Conservation (phyloP, 2,888 invertebrate species). For the Macaria liturata region DNA sequence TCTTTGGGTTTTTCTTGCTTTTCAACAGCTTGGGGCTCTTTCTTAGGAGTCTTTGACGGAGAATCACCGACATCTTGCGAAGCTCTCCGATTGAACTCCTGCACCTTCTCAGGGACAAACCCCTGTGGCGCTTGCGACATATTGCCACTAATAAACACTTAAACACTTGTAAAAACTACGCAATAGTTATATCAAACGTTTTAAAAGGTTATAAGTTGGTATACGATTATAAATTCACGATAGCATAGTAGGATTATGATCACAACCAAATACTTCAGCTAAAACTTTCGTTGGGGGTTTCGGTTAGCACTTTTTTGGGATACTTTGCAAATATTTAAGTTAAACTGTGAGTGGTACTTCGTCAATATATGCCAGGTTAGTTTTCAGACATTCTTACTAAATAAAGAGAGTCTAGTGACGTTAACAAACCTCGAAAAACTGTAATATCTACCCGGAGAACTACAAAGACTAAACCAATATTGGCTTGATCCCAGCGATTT, state of each 20-base stretch:
- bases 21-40: constrained; percentile 55
- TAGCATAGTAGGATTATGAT: constrained; percentile 33
- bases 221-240: constrained; percentile 38
- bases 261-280: constrained; percentile 37
- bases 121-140: constrained; percentile 77
- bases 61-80: constrained; percentile 69
- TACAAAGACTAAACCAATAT: no score
- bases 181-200: constrained; percentile 59
- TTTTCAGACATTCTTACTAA: neutral
- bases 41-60: constrained; percentile 54
- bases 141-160: constrained; percentile 23
- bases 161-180: constrained; percentile 62
- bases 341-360: constrained; percentile 17
- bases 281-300: constrained; percentile 9
- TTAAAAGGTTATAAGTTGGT: constrained; percentile 34
- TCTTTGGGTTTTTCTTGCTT: constrained; percentile 50
- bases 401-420: no score
- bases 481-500: no score
- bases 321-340: neutral
- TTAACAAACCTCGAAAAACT: no score
- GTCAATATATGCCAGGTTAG: neutral
- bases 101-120: constrained; percentile 72
- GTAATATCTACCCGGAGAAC: no score
- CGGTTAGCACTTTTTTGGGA: constrained; percentile 1
- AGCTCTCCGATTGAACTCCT: constrained; percentile 71